A percentile compares a stretch with the other conserved stretches of the same genome.
These are phyloP conservation scores for Scopus umbretta DNA, from an alignment of 2,113 vertebrate genomes.

Conservation along the genomic window DNA sequence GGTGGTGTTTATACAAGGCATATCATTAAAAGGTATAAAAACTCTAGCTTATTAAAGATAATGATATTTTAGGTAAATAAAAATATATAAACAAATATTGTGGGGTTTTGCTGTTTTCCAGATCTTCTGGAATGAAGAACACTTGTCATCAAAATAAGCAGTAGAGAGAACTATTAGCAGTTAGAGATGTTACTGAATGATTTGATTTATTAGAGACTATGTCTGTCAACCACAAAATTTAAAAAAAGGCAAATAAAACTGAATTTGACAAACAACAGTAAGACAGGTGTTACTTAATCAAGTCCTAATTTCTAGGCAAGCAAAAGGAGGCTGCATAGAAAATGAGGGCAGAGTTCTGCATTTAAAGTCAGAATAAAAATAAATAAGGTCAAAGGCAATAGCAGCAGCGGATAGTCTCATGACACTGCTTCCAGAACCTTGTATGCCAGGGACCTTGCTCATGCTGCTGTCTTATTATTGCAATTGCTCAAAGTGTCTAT, in stretches of 20 bases:
- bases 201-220: neutral
- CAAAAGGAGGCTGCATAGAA: neutral
- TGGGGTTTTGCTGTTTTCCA: neutral
- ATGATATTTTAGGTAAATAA: neutral
- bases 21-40: neutral
- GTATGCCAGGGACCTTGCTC: neutral
- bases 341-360: neutral
- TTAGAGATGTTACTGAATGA: neutral
- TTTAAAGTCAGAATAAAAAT: neutral
- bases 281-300: neutral
- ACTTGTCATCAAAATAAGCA: neutral
- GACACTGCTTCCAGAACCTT: neutral
- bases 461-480: neutral
- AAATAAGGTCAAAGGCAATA: neutral
- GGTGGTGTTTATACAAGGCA: neutral
- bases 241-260: neutral
- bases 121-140: neutral
- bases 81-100: neutral
- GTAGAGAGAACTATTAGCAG: neutral
- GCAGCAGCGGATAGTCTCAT: neutral
- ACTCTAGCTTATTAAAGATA: neutral
- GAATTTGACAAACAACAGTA: neutral
- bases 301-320: neutral
- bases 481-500: constrained; percentile 33
- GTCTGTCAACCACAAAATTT: neutral